Evolutionary conservation across 2,888 invertebrate species (phyloP).

Genomic region (Calameuta pallipes): DNA sequence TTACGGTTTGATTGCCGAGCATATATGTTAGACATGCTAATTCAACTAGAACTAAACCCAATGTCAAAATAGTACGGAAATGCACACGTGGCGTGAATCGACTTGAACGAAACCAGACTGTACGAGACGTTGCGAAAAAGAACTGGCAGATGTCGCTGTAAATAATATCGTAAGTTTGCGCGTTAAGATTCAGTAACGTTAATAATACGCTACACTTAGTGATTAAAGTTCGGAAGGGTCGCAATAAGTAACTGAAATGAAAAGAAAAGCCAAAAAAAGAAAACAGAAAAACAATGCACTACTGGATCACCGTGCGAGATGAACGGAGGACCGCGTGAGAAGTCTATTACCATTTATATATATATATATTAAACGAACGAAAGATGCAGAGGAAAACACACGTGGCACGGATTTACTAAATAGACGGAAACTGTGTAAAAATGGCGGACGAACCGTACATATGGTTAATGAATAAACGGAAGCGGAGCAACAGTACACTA

Average conservation of each 20-base stretch:
- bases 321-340: neutral
- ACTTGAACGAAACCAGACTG: neutral
- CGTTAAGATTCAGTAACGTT: neutral
- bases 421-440: neutral
- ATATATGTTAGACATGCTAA: neutral
- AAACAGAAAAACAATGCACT: neutral
- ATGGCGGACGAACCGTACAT: neutral
- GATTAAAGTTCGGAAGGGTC: neutral
- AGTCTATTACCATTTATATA: neutral
- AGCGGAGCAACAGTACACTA: conserved; percentile 34
- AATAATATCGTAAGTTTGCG: neutral
- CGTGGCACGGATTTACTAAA: neutral
- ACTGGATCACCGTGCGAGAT: neutral
- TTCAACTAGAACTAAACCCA: neutral
- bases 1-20: neutral
- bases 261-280: neutral
- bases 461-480: neutral
- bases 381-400: neutral
- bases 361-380: neutral
- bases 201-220: neutral
- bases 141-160: neutral
- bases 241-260: neutral
- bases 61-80: neutral
- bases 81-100: neutral
- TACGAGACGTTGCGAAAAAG: neutral